Evolutionary conservation across 2,797 vertebrate genomes (phyloP).

Genomic region (Brachyalestes nurse): DNA sequence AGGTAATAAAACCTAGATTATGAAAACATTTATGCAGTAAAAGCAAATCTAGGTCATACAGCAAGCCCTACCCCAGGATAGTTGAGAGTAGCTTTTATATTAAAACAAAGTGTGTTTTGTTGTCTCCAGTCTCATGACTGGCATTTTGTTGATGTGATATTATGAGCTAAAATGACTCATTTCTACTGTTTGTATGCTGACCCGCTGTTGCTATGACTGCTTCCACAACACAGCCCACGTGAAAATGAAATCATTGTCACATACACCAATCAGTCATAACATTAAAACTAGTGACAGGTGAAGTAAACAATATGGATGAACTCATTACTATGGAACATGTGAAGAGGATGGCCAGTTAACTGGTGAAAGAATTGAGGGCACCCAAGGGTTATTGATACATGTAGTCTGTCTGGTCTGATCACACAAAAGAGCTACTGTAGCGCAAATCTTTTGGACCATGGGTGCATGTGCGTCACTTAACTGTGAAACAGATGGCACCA

Average conservation of each 20-base stretch:
- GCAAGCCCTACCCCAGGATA: not conserved
- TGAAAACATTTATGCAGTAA: slow-evolving; percentile 7
- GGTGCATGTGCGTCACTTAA: too few species aligned
- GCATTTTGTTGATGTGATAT: not conserved
- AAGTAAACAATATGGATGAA: too few species aligned
- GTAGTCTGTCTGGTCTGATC: too few species aligned
- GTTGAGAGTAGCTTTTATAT: slow-evolving; percentile 15
- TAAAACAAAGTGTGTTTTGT: slow-evolving; percentile 41
- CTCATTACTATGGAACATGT: too few species aligned
- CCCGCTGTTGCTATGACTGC: slow-evolving; percentile 30
- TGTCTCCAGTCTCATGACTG: slow-evolving; percentile 27
- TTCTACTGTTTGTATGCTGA: slow-evolving; percentile 11
- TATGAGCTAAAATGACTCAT: not conserved
- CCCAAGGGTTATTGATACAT: too few species aligned
- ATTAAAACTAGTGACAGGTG: too few species aligned
- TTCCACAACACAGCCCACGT: not conserved
- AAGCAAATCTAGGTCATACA: slow-evolving; percentile 34
- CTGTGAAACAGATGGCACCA: too few species aligned
- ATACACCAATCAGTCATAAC: too few species aligned
- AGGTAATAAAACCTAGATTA: not conserved
- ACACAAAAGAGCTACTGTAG: too few species aligned
- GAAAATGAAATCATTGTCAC: not conserved
- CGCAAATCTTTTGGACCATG: too few species aligned
- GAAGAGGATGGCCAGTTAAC: too few species aligned
- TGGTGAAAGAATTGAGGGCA: too few species aligned